Percentiles rank a stretch among this genome's conserved stretches.
phyloP scores from a whole-genome alignment of 2,888 invertebrate genomes.

The Creontiades dilutus region DNA sequence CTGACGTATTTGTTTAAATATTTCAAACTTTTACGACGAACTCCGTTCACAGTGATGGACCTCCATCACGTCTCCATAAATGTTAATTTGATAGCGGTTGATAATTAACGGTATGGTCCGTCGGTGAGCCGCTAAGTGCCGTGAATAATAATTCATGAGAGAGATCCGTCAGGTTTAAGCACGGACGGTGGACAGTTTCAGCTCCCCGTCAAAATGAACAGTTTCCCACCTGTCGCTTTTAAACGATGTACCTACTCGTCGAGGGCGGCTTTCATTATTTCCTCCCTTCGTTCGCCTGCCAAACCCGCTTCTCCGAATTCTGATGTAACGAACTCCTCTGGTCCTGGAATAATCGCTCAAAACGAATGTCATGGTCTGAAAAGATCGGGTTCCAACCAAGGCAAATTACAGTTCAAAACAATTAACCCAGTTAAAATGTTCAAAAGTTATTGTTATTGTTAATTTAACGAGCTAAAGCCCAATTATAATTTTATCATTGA shows the following conservation, averaged over 20 bases:
- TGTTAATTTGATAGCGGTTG: conserved; percentile 57
- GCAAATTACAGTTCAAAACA: too few relatives aligned
- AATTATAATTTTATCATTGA: too few relatives aligned
- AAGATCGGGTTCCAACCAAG: too few relatives aligned
- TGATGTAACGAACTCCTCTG: too few relatives aligned
- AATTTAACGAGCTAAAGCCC: too few relatives aligned
- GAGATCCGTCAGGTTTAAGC: conserved; percentile 5
- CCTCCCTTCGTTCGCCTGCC: not conserved
- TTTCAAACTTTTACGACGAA: too few relatives aligned
- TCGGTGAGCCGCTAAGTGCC: conserved; percentile 54
- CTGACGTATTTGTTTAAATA: too few relatives aligned
- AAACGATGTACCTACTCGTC: not conserved
- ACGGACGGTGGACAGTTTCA: not conserved
- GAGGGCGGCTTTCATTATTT: not conserved
- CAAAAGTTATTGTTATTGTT: too few relatives aligned
- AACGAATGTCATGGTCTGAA: too few relatives aligned
- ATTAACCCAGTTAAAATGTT: too few relatives aligned
- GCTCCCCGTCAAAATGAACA: not conserved
- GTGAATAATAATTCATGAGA: conserved; percentile 58
- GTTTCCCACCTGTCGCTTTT: conserved; percentile 23
- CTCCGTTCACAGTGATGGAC: too few relatives aligned
- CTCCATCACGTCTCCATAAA: not conserved
- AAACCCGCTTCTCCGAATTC: not conserved
- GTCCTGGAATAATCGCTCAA: too few relatives aligned
- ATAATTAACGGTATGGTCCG: conserved; percentile 20